Evolutionary conservation across 2,113 vertebrate species (phyloP), one percentile per base, ranked within the genome.

Genomic region (Pica pica): DNA sequence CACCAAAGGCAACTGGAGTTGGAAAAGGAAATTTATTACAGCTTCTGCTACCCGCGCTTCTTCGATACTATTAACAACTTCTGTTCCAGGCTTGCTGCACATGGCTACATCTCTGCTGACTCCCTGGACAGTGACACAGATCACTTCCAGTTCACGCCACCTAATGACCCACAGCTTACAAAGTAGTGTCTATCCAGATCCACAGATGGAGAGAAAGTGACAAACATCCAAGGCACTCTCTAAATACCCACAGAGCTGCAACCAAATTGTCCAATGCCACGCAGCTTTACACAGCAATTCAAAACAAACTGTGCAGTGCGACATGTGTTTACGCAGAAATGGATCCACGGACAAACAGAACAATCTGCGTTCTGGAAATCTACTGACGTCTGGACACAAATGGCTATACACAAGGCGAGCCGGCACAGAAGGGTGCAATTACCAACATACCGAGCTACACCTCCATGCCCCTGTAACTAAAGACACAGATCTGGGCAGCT

Each of bases 261-360:
- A 21, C 9, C 16, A 53, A 53, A 41, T 21, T 39, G 68, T 6
- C 35, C 15, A 31, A 10, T 0, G 4, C 2, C 2, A 70, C 1
- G 2, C 37, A 41, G 21, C 30, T 33, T 71, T 55, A 15, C 16
- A 26, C 1, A 27, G 30, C 8, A 33, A 41, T 53, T 12, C 47
- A 49, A 49, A 49, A 12, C 46, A 47, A 31, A 33, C 9, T 22
- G 13, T 26, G 7, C 59, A 61, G 42, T 9, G 10, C 5, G 0
- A 64, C 3, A 2, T 28, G 10, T 10, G 20, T 44, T 65, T 46
- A 33, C 16, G 6, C 17, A n/a, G 15, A 16, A 24, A 13, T 17
- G 23, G 11, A n/a, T 44, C 11, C 33, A 28, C 4, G 44, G 12
- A 42, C 13, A 46, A 46, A 35, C 14, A 21, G 20, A 35, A 16